phyloP scores from a whole-genome alignment of 2,797 vertebrate species.

The Schizopygopsis pylzovi region DNA sequence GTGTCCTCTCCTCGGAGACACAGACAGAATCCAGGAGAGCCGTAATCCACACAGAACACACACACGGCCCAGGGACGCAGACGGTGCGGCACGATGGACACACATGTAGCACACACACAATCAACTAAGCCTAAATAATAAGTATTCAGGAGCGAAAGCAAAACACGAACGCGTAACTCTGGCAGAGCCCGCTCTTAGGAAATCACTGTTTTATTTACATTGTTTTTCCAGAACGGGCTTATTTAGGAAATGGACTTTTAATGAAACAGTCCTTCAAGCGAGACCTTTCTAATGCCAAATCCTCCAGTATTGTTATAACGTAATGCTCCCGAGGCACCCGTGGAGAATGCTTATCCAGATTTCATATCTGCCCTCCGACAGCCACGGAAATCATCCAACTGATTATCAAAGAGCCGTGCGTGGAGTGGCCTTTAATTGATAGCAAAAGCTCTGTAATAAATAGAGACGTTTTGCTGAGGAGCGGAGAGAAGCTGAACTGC shows the following conservation, averaged over 20 bases:
- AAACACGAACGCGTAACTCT: conserved; percentile 37
- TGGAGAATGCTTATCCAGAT: conserved; percentile 55
- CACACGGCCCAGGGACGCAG: conserved; percentile 44
- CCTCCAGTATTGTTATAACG: conserved; percentile 19
- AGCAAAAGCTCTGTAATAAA: conserved; percentile 74
- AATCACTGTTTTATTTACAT: conserved; percentile 32
- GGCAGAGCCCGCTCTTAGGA: conserved; percentile 32
- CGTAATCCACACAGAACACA: conserved; percentile 56
- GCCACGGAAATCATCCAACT: conserved; percentile 52
- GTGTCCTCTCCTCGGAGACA: conserved; percentile 53
- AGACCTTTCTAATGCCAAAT: conserved; percentile 20
- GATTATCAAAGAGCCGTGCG: conserved; percentile 71
- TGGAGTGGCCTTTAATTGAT: conserved; percentile 78
- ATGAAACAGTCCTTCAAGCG: conserved; percentile 36
- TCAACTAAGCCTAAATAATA: conserved; percentile 38
- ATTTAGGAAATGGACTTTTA: conserved; percentile 50
- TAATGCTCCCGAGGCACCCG: conserved; percentile 17
- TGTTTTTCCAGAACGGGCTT: conserved; percentile 1
- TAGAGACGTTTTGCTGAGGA: conserved; percentile 80
- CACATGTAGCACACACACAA: conserved; percentile 44
- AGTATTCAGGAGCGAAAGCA: conserved; percentile 24
- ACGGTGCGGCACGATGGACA: conserved; percentile 31
- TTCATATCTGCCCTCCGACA: conserved; percentile 51
- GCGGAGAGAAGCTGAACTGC: conserved; percentile 77
- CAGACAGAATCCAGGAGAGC: conserved; percentile 50